phyloP scores from a whole-genome alignment of 1,140 invertebrate species.

The Bicyclus anynana region DNA sequence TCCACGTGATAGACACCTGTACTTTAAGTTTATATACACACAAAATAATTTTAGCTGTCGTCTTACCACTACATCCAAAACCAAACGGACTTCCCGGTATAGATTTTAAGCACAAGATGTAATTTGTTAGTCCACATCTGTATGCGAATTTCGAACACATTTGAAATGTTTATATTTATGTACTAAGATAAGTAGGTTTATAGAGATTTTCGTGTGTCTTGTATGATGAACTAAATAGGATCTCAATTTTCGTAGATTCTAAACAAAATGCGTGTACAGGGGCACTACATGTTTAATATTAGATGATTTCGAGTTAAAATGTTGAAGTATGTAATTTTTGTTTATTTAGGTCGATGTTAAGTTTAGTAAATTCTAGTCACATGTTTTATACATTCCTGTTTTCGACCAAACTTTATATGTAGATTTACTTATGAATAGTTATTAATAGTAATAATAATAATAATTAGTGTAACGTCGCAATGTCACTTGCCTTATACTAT shows the following conservation, averaged over 20 bases:
- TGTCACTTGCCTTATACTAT: conserved; percentile 10
- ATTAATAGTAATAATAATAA: no score
- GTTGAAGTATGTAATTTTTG: conserved; percentile 63
- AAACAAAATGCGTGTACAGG: conserved; percentile 42
- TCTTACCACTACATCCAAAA: no score
- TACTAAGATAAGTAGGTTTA: conserved; percentile 13
- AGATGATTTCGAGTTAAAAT: conserved; percentile 45
- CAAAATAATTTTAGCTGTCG: no score
- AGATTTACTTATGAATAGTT: conserved; percentile 34
- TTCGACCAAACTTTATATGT: conserved; percentile 68
- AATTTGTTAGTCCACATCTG: not conserved
- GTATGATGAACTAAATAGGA: conserved; percentile 38
- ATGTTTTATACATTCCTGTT: conserved; percentile 74
- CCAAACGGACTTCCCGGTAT: no score
- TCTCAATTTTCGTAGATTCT: conserved; percentile 59
- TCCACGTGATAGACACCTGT: no score
- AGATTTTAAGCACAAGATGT: no score
- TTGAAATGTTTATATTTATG: conserved; percentile 10
- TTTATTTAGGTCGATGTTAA: conserved; percentile 72
- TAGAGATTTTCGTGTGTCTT: conserved; percentile 16
- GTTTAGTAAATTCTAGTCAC: conserved; percentile 76
- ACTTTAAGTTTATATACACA: no score
- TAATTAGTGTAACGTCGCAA: conserved; percentile 30
- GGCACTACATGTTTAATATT: conserved; percentile 33
- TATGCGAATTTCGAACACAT: conserved; percentile 1